phyloP scores from a whole-genome alignment of 2,888 invertebrate genomes.

The Ormyrus pomaceus region DNA sequence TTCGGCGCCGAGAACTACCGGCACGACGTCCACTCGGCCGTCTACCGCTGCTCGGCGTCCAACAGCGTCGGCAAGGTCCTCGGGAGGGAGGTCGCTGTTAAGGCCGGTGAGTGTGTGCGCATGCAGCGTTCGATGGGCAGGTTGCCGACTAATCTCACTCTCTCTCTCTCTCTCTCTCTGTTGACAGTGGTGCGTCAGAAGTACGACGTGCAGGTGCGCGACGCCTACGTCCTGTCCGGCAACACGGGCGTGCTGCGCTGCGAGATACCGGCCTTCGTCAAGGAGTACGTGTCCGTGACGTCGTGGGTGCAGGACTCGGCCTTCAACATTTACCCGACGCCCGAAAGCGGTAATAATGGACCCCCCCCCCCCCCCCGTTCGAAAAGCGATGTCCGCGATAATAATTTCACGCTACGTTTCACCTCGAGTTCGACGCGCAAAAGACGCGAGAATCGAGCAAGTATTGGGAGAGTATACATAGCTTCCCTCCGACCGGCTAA shows the following conservation, averaged over 20 bases:
- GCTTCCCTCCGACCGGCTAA: constrained; percentile 28
- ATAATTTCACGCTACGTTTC: constrained; percentile 52
- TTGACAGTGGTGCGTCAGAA: constrained; percentile 87
- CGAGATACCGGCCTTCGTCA: constrained; percentile 91
- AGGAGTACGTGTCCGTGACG: constrained; percentile 90
- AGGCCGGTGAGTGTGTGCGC: constrained; percentile 85
- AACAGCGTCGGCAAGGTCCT: constrained; percentile 87
- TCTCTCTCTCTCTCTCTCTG: constrained; percentile 10
- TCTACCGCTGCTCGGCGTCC: constrained; percentile 82
- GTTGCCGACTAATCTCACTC: not conserved
- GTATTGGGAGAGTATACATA: not conserved
- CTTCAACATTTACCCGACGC: constrained; percentile 87
- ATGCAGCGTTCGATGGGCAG: not conserved
- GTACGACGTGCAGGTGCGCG: constrained; percentile 93
- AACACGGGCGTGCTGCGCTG: constrained; percentile 94
- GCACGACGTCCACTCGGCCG: constrained; percentile 89
- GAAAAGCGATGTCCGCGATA: not conserved
- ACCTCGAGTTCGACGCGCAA: not conserved
- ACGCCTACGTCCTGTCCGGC: constrained; percentile 93
- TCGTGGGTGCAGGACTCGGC: constrained; percentile 93
- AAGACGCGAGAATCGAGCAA: not conserved
- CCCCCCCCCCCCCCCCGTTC: constrained; percentile 1
- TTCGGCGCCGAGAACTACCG: constrained; percentile 89
- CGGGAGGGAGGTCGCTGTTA: constrained; percentile 90
- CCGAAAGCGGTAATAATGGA: constrained; percentile 80